phyloP scores from a whole-genome alignment of 2,113 vertebrate species.

The Morone chrysops region DNA sequence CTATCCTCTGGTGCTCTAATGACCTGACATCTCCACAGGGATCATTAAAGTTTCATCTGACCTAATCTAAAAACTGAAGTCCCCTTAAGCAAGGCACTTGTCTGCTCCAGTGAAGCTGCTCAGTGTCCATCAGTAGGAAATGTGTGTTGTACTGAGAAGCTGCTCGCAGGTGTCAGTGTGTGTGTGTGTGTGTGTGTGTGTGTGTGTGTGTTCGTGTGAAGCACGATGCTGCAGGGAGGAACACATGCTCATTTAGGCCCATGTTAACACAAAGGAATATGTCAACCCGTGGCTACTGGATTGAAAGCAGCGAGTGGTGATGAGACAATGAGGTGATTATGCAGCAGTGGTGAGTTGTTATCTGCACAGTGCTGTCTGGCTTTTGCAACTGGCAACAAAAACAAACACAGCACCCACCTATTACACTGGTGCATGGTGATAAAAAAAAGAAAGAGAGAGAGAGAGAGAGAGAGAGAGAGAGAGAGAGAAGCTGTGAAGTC shows the following conservation, averaged over 20 bases:
- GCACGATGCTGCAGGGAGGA: conserved; percentile 23
- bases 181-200: conserved; percentile 13
- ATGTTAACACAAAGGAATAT: conserved; percentile 29
- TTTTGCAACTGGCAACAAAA: conserved; percentile 3
- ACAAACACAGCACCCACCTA: conserved; percentile 22
- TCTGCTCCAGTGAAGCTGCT: conserved; percentile 67
- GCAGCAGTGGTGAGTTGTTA: background rate
- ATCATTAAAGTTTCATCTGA: conserved; percentile 79
- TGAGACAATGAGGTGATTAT: conserved; percentile 3
- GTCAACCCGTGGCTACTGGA: background rate
- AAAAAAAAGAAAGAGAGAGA: background rate
- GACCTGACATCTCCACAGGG: conserved; percentile 70
- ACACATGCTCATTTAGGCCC: conserved; percentile 21
- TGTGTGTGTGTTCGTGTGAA: background rate
- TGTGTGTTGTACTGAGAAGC: conserved; percentile 21
- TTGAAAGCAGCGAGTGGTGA: background rate
- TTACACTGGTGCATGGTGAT: conserved; percentile 3
- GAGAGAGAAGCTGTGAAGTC: conserved; percentile 2
- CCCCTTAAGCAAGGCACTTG: conserved; percentile 69
- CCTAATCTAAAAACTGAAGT: conserved; percentile 74
- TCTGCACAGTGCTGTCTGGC: conserved; percentile 1
- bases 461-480: background rate
- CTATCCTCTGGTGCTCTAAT: conserved; percentile 63
- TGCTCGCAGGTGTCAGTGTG: conserved; percentile 31
- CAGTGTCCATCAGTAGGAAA: conserved; percentile 53